Conservation (phyloP, 2,797 vertebrate genomes). For the Pipistrellus kuhlii region DNA sequence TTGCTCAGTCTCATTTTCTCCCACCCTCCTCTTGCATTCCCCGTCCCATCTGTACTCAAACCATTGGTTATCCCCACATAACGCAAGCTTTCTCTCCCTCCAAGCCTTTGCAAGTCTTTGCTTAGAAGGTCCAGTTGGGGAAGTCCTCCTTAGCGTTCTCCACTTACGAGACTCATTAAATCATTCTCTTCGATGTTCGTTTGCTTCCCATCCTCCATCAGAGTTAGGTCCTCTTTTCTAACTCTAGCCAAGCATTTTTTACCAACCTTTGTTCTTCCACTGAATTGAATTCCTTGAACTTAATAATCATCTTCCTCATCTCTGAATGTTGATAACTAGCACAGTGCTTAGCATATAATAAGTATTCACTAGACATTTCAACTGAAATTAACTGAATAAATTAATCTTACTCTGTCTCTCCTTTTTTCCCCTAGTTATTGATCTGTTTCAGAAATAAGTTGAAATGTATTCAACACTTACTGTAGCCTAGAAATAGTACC, state of each 20-base stretch:
- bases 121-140: background rate
- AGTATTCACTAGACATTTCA: background rate
- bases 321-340: background rate
- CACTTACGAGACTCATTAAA: background rate
- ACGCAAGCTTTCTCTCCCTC: background rate
- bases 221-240: background rate
- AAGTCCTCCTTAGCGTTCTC: background rate
- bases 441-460: background rate
- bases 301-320: background rate
- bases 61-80: background rate
- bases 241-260: background rate
- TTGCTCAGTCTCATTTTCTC: background rate
- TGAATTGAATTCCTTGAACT: background rate
- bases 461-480: background rate
- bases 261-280: background rate
- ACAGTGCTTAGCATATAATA: background rate
- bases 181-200: background rate
- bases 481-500: background rate
- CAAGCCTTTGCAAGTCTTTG: background rate
- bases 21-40: background rate
- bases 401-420: background rate
- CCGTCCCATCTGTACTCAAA: background rate
- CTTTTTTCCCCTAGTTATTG: background rate
- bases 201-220: background rate
- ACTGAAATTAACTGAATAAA: background rate